Evolutionary conservation across 2,797 vertebrate species (phyloP).

Genomic region (Scolopax rusticola): DNA sequence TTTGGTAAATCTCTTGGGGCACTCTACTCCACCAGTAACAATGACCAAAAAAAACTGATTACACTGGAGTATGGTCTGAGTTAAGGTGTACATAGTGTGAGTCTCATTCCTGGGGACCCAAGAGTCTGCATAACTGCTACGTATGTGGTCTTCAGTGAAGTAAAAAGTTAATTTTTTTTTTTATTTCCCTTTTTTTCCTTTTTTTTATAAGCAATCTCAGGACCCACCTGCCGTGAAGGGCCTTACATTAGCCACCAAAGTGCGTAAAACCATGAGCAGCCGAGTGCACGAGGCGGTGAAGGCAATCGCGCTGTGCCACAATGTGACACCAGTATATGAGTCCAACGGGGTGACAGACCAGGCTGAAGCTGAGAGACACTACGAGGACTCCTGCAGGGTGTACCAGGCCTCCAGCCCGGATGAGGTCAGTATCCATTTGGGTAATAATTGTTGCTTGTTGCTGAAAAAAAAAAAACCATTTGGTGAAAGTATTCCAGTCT

Average conservation of each 20-base stretch:
- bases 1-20: not conserved
- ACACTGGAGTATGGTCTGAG: rapidly evolving
- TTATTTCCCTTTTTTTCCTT: not conserved
- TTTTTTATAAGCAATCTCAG: conserved; percentile 84
- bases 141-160: not conserved
- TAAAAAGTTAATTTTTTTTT: not conserved
- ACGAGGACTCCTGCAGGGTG: conserved; percentile 94
- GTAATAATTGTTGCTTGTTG: not conserved
- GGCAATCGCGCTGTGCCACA: conserved; percentile 96
- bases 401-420: conserved; percentile 98
- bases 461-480: not conserved
- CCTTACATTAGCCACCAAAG: conserved; percentile 88
- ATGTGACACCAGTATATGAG: conserved; percentile 96
- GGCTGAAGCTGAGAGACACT: conserved; percentile 96
- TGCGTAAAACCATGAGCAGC: conserved; percentile 96
- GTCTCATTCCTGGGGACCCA: rapidly evolving
- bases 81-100: rapidly evolving
- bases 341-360: conserved; percentile 95
- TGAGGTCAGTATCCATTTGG: conserved; percentile 83
- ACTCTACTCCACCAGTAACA: not conserved
- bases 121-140: not conserved
- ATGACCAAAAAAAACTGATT: too few relatives aligned
- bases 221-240: conserved; percentile 89
- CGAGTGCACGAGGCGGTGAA: conserved; percentile 96
- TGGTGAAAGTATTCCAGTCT: not conserved